Evolutionary conservation across 2,113 vertebrate genomes (phyloP), one percentile per base, ranked within the genome.

Genomic region (Gymnorhina tibicen): DNA sequence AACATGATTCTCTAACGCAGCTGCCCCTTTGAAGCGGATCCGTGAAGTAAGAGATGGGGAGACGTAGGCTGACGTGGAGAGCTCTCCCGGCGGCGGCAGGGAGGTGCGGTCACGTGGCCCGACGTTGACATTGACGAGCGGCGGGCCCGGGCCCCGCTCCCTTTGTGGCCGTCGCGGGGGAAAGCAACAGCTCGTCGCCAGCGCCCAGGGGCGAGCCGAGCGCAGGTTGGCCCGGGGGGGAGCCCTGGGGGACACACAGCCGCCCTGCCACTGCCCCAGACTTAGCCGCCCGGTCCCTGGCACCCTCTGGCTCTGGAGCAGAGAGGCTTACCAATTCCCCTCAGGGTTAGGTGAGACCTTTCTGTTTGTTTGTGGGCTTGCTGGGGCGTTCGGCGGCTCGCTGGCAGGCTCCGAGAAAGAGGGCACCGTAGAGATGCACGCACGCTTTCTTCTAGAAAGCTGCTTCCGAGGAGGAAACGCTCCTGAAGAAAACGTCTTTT

Each of bases 61-160:
- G 99, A 99, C 99, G 98, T 99, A 98, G 98, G 99, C 99, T 99
- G 99, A 99, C 99, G 99, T 99, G 99, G 98, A 99, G 98, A 99
- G 99, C 99, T 99, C 99, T 99, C 99, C 99, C 98, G 99, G 99
- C 99, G 99, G 99, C 98, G 98, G 98, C 99, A 98, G 98, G 98
- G 99, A 99, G 99, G 99, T 98, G 99, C 98, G 98, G 98, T 99
- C 99, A 99, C 99, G 99, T 99, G 99, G 99, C 99, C 99, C 98
- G 98, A 98, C 98, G 99, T 98, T 99, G 98, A 99, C 99, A 99
- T 99, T 99, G 99, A 99, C 99, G 99, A 99, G 98, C 98, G 97
- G 98, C 96, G 95, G 97, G 97, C 96, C 94, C 92, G 82, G 97
- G 96, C 96, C 95, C 97, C 96, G 94, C 97, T 90, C 97, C 98